Evolutionary conservation across 2,888 invertebrate genomes (phyloP), one percentile per base, ranked within the genome.

Genomic region (Noctua comes): DNA sequence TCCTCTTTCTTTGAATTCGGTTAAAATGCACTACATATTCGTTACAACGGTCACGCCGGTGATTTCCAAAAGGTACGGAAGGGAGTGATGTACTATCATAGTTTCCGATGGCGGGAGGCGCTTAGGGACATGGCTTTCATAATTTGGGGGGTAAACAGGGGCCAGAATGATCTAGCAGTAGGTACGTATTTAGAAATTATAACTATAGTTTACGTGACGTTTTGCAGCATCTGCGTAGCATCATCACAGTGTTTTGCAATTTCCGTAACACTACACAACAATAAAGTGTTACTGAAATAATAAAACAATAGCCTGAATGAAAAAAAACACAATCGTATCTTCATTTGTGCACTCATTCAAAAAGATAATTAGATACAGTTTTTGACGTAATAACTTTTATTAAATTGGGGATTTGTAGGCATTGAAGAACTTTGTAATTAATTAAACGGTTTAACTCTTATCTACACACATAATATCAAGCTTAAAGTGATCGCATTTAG

Each of bases 271-370:
- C 66, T 65, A 27, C 76, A 84, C 80, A 86, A 90, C 87, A 91
- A 91, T 90, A 88, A 87, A 88, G 86, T 86, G 88, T 89, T 90
- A 84, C 86, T 86, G 89, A 90, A 92, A 91, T 90, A 90, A 88
- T 89, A 88, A 89, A 91, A 93, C 92, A 93, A 93, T 91, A 89
- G 89, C 86, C 80, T 86, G 85, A 86, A 87, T 89, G 80, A 77
- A 85, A 83, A 59, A 88, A 88, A 88, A 91, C 84, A 93, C 93
- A 92, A 92, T 92, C 82, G 85, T 91, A 91, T 90, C 91, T 91
- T 89, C 88, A 70, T 79, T 86, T 83, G 87, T 84, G 76, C 86
- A 79, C 80, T 81, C 78, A 73, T 80, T 89, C 90, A 89, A 89
- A 86, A 88, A 90, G 84, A 88, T 91, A 89, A 91, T 91, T 89